Percentiles rank a stretch among this genome's conserved stretches.
Conservation (phyloP, 1,140 invertebrate species). For the Cydia fagiglandana region DNA sequence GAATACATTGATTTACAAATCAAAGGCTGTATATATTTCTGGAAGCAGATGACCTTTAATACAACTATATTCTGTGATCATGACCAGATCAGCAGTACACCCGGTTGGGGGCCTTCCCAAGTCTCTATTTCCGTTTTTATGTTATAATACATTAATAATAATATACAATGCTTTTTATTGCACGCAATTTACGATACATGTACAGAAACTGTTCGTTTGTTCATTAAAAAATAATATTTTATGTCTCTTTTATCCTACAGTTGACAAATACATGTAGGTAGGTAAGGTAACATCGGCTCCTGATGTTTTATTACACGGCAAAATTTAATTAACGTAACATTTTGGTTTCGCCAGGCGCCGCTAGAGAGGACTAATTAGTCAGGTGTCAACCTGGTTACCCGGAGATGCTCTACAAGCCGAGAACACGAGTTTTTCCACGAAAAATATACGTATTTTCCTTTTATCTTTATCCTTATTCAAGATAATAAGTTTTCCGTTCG, state of each 20-base stretch:
- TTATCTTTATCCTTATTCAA: constrained; percentile 22
- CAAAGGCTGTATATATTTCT: no score
- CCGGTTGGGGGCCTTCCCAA: no score
- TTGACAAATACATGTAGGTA: background rate
- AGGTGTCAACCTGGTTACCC: constrained; percentile 18
- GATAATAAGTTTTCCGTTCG: constrained; percentile 20
- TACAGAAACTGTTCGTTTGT: no score
- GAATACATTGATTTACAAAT: no score
- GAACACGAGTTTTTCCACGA: background rate
- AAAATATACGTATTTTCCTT: constrained; percentile 21
- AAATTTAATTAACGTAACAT: constrained; percentile 31
- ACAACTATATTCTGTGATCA: no score
- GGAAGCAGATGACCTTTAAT: no score
- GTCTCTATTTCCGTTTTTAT: no score
- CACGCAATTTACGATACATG: no score
- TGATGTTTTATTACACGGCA: background rate
- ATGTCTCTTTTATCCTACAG: background rate
- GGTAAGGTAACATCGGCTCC: background rate
- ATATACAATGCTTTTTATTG: no score
- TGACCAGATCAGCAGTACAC: no score
- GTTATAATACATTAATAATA: no score
- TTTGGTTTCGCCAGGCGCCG: constrained; percentile 18
- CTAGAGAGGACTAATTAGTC: constrained; percentile 23
- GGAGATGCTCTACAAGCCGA: constrained; percentile 13
- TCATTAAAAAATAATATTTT: background rate